Percentiles rank a stretch among this genome's conserved stretches.
Conservation (phyloP, 2,797 vertebrate species). For the Pangasius krempfi region DNA sequence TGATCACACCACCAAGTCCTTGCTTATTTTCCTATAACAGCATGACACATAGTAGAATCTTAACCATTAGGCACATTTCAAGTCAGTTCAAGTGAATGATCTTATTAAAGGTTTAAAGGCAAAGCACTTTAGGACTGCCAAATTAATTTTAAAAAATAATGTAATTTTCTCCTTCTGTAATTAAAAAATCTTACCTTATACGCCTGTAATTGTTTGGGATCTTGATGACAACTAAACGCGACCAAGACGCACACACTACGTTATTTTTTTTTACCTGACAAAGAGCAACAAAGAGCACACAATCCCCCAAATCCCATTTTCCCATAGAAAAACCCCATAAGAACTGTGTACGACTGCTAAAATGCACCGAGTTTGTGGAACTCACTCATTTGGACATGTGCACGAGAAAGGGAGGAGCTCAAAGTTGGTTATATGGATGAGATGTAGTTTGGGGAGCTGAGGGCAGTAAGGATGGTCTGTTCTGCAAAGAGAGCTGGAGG, state of each 20-base stretch:
- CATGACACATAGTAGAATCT: background rate
- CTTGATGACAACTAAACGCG: too few relatives aligned
- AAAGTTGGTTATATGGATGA: background rate
- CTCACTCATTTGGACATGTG: background rate
- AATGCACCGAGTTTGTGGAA: background rate
- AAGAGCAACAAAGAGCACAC: background rate
- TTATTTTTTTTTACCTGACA: background rate
- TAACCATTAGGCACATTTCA: background rate
- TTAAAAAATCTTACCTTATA: background rate
- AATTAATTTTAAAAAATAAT: background rate
- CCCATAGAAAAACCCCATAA: background rate
- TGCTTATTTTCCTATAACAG: background rate
- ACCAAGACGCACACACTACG: background rate
- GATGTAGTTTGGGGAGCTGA: background rate
- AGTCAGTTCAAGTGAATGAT: background rate
- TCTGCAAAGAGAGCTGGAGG: background rate
- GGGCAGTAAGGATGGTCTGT: background rate
- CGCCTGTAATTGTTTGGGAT: background rate
- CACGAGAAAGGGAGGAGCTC: background rate
- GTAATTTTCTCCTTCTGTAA: background rate
- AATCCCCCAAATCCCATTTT: background rate
- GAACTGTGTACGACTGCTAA: background rate
- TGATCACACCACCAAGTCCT: background rate
- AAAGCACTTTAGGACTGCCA: background rate
- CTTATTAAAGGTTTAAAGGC: background rate